Evolutionary conservation across 2,797 vertebrate species (phyloP), one percentile per base, ranked within the genome.

Genomic region (Capromys pilorides): DNA sequence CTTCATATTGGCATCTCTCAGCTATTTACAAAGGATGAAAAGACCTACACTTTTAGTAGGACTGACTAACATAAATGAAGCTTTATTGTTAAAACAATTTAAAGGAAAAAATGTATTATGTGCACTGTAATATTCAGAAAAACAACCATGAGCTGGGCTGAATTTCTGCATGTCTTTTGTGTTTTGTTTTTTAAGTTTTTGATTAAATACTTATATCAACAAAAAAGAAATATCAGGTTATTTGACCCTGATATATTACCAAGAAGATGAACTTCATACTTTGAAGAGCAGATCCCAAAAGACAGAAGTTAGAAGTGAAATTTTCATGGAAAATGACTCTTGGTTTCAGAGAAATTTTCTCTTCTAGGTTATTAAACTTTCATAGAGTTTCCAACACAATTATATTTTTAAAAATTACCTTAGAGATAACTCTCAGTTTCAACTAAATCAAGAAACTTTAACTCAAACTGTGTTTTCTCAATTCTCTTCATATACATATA

Each of bases 341-440:
- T 85, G 86, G 93, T 69, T 88, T 94, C 86, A 92, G 83, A 96
- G 61, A 64, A 92, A 88, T 96, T 95, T 88, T 90, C 59, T 54
- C 69, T 24, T 91, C 31, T 86, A 84, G 88, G 91, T 95, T 92
- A 94, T 84, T 88, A 85, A 89, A 41, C 28, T 41, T 91, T 89
- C 21, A 45, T 92, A 95, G 92, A 94, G 87, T 9, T 31, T 92
- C 19, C 64, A 39, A 16, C 22, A 19, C 89, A 95, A 96, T 95
- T 95, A 62, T 69, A 86, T 36, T 96, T 92, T 28, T 16, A 49
- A 92, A 94, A 94, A 88, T 66, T 93, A 81, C 45, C 86, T 91
- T 75, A 86, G 77, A 94, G 77, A 93, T 91, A 96, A 95, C 33
- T 91, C 94, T 62, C n/a, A 51, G 22, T 69, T 91, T 91, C 28